A percentile compares a stretch with the other conserved stretches of the same genome.
Conservation (phyloP, 2,113 vertebrate species). For the Dipodomys ordii region DNA sequence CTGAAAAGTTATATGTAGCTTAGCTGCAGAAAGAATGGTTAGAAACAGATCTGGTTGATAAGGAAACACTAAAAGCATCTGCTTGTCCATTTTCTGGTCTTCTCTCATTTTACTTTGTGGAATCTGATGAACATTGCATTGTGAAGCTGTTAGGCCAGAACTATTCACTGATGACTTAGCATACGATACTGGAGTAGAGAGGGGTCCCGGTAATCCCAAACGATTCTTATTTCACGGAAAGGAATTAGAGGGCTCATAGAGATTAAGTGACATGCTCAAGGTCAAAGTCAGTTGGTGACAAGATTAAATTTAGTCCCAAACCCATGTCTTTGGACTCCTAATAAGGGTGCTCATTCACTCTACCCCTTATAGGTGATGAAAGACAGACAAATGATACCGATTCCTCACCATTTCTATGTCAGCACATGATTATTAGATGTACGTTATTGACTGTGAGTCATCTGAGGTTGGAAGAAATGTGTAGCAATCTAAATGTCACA, state of each 20-base stretch:
- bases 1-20: background rate
- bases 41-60: background rate
- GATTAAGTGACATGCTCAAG: constrained; percentile 11
- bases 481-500: constrained; percentile 64
- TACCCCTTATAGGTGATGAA: constrained; percentile 6
- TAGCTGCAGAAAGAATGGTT: background rate
- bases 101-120: background rate
- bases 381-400: background rate
- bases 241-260: background rate
- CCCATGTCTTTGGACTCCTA: background rate
- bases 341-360: background rate
- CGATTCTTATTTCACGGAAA: constrained; percentile 4
- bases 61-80: background rate
- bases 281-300: constrained; percentile 23
- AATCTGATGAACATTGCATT: background rate
- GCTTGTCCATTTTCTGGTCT: background rate
- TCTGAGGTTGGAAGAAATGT: constrained; percentile 75
- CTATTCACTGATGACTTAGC: background rate
- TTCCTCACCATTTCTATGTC: constrained; percentile 43
- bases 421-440: constrained; percentile 40
- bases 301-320: constrained; percentile 17
- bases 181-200: background rate
- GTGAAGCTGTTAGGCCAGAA: background rate
- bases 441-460: constrained; percentile 57
- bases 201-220: background rate